phyloP scores from a whole-genome alignment of 1,140 invertebrate genomes.

The Drosophila albomicans region DNA sequence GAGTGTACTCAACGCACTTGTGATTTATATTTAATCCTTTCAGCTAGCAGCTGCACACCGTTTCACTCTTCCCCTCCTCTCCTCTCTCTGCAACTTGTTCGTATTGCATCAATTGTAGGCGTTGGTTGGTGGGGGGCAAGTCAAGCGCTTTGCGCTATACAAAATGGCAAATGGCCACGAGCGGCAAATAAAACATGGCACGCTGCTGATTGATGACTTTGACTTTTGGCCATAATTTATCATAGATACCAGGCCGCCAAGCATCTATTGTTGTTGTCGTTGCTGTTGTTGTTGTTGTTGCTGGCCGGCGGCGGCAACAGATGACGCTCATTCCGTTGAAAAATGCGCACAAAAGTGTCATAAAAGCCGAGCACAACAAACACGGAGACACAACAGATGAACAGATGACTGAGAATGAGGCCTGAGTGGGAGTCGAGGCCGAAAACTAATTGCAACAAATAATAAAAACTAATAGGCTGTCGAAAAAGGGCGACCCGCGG shows the following conservation, averaged over 20 bases:
- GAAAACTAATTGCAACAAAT: constrained; percentile 80
- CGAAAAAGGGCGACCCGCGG: constrained; percentile 59
- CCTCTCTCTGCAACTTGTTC: neutral
- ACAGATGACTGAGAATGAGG: neutral
- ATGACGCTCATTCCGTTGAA: constrained; percentile 78
- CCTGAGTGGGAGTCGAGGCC: constrained; percentile 25
- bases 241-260: constrained; percentile 69
- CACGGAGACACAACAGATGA: neutral
- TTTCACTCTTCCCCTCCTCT: neutral
- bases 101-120: neutral
- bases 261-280: constrained; percentile 36
- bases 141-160: constrained; percentile 10
- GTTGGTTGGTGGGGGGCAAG: neutral
- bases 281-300: constrained; percentile 48
- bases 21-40: constrained; percentile 77
- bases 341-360: constrained; percentile 77
- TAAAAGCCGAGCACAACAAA: constrained; percentile 54
- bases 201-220: constrained; percentile 78
- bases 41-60: constrained; percentile 23
- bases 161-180: constrained; percentile 67
- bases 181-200: constrained; percentile 77
- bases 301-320: constrained; percentile 67
- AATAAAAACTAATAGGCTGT: constrained; percentile 83
- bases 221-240: constrained; percentile 82
- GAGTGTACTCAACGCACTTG: constrained; percentile 57